Evolutionary conservation across 1,140 invertebrate genomes (phyloP).

Genomic region (Trigoniulus corallinus): DNA sequence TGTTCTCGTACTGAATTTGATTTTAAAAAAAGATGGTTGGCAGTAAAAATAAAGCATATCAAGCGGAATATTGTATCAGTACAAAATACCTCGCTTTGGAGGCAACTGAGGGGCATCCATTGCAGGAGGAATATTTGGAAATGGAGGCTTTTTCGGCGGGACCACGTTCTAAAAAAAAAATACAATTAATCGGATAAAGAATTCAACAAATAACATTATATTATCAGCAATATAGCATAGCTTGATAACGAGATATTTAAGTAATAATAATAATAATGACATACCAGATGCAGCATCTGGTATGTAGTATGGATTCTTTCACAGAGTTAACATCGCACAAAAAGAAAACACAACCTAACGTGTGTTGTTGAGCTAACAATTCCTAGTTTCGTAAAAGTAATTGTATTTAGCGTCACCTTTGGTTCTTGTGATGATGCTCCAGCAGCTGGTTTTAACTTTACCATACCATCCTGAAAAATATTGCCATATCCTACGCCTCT

Average conservation of each 20-base stretch:
- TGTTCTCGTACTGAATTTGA: constrained; percentile 38
- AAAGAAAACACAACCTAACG: too few species aligned
- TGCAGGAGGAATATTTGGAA: constrained; percentile 5
- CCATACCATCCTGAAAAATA: constrained; percentile 8
- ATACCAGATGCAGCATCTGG: too few species aligned
- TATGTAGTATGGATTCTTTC: too few species aligned
- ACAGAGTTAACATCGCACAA: too few species aligned
- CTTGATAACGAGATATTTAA: too few species aligned
- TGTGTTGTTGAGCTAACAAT: too few species aligned
- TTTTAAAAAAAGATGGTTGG: not conserved
- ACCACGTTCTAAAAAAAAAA: not conserved
- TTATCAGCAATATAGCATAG: too few species aligned
- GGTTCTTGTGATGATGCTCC: too few species aligned
- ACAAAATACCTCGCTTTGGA: constrained; percentile 29
- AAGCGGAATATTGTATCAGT: constrained; percentile 8
- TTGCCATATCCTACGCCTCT: constrained; percentile 11
- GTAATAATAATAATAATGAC: too few species aligned
- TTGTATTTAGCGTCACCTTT: too few species aligned
- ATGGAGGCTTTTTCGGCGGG: not conserved
- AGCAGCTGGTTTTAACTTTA: constrained; percentile 1
- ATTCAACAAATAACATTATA: too few species aligned
- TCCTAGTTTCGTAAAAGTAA: too few species aligned
- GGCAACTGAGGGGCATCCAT: constrained; percentile 27
- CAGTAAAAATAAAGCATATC: not conserved
- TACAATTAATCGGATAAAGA: not conserved